phyloP scores from a whole-genome alignment of 2,113 vertebrate species.

The Ophthalmolycus amberensis region DNA sequence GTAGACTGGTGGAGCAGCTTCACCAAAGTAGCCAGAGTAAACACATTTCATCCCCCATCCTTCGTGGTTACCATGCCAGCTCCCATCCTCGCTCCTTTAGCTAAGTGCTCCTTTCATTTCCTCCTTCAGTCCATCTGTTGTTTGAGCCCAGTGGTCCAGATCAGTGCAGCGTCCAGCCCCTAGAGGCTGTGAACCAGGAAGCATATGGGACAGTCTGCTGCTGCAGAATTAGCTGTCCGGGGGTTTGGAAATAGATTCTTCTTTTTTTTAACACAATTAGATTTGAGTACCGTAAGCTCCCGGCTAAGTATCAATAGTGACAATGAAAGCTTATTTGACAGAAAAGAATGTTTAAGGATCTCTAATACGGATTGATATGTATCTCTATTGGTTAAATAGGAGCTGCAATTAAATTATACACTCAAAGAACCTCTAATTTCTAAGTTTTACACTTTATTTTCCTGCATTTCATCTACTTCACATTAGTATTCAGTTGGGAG shows the following conservation, averaged over 20 bases:
- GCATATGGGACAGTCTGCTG: slow-evolving; percentile 38
- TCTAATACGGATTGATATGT: not conserved
- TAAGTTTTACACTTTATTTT: slow-evolving; percentile 10
- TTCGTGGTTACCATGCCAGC: slow-evolving; percentile 48
- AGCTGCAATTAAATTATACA: slow-evolving; percentile 4
- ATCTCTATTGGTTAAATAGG: slow-evolving; percentile 1
- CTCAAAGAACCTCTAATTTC: slow-evolving; percentile 10
- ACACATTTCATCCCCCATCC: slow-evolving; percentile 29
- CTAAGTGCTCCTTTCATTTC: slow-evolving; percentile 55
- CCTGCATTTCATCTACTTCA: slow-evolving; percentile 13
- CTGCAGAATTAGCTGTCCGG: slow-evolving; percentile 36
- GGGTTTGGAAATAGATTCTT: slow-evolving; percentile 6
- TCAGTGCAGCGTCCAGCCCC: not conserved
- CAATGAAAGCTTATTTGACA: slow-evolving; percentile 9
- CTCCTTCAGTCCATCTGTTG: slow-evolving; percentile 48
- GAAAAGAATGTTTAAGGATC: not conserved
- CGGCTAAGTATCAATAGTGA: slow-evolving; percentile 24
- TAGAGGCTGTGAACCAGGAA: slow-evolving; percentile 13
- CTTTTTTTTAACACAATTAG: slow-evolving; percentile 13
- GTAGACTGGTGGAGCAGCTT: not conserved
- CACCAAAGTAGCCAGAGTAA: slow-evolving; percentile 1
- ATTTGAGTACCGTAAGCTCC: slow-evolving; percentile 34
- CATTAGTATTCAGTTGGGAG: slow-evolving; percentile 71
- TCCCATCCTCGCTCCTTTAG: slow-evolving; percentile 12
- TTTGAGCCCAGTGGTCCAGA: slow-evolving; percentile 45